Conservation (phyloP, 2,888 invertebrate genomes). For the Pseudanteris insignis region DNA sequence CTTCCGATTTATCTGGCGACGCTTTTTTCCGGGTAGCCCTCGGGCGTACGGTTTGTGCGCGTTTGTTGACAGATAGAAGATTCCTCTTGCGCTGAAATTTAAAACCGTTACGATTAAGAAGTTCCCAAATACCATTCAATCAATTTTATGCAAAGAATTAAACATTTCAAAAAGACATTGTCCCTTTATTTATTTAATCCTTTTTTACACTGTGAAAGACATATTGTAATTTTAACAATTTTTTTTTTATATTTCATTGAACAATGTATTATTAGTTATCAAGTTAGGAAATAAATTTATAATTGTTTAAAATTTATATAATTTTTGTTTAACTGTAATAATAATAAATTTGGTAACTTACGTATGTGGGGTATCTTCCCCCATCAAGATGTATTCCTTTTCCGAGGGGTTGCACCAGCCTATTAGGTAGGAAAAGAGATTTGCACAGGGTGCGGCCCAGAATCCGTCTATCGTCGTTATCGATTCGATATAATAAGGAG, state of each 20-base stretch:
- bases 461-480: slow-evolving; percentile 82
- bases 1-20: slow-evolving; percentile 64
- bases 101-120: no score
- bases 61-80: slow-evolving; percentile 87
- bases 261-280: no score
- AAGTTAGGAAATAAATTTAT: no score
- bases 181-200: no score
- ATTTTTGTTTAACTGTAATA: slow-evolving; percentile 1
- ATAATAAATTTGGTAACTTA: slow-evolving; percentile 66
- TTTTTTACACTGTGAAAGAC: no score
- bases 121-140: no score
- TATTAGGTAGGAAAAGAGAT: slow-evolving; percentile 82
- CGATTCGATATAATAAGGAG: slow-evolving; percentile 89
- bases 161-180: no score
- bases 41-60: slow-evolving; percentile 85
- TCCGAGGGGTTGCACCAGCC: slow-evolving; percentile 85
- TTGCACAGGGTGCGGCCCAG: slow-evolving; percentile 86
- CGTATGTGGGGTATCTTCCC: slow-evolving; percentile 82
- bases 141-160: no score
- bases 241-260: no score
- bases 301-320: no score
- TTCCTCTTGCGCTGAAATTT: slow-evolving; percentile 77
- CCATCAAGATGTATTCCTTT: slow-evolving; percentile 85
- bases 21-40: slow-evolving; percentile 77
- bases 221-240: no score